Base-by-base conservation (phyloP, 2,113 vertebrate genomes). In the Eupsittula cactorum region DNA sequence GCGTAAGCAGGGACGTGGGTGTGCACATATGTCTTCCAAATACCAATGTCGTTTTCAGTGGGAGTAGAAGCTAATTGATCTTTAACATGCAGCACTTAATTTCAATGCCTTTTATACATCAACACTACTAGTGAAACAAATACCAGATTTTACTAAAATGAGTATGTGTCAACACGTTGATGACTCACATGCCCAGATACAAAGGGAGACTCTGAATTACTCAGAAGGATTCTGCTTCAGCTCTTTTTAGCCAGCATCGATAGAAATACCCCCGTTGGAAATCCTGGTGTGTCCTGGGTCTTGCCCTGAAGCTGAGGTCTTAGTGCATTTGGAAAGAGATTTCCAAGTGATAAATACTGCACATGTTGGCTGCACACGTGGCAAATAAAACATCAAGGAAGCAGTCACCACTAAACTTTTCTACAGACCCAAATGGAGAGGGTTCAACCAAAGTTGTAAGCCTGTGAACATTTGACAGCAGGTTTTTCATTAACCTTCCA, bases 61-160 rank as follows among this genome's bases (percentile, higher is more conserved):
- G 92, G 82, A 90, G 75, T 67, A 37, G 74, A 80, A 88, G 39
- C 77, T 76, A 86, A 86, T 6, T 79, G 90, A 82, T 78, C 89
- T 74, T 80, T 89, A 86, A 50, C 59, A 49, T 12, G n/a, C 62
- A 80, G 84, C 78, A 63, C 59, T 93, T 79, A 28, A 84, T 91
- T 86, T 81, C 88, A 9, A 5, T 57, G 74, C 37, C 69, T 93
- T 86, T 88, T 73, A 77, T 82, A 53, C 76, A 89, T 55, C 86
- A 64, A 62, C 77, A 50, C 59, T 24, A 17, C 37, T 6, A 16
- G 59, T 74, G 89, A 97, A 92, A 85, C 77, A 85, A 93, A 95
- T 62, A 77, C n/a, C 92, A 93, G 92, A 65, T 89, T 91, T 94
- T 41, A 87, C 85, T 70, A 14, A 92, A 90, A 82, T 60, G 53